These are phyloP conservation scores for Trichomycterus rosablanca DNA, from an alignment of 2,113 vertebrate genomes.

Conservation along the genomic window DNA sequence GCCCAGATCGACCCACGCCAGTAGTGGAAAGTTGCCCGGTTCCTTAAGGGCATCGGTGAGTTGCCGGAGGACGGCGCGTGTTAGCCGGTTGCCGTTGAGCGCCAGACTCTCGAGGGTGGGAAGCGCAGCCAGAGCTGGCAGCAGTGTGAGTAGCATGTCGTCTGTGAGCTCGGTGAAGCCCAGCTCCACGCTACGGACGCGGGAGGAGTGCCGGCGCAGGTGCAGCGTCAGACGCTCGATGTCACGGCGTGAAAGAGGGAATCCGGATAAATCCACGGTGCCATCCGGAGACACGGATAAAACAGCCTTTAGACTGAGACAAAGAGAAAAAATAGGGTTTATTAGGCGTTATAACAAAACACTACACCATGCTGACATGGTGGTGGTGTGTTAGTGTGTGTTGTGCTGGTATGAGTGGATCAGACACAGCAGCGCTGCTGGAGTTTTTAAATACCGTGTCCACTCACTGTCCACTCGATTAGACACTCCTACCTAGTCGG, in stretches of 20 bases:
- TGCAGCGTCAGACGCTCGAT: slow-evolving; percentile 79
- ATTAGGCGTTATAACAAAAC: too few relatives aligned
- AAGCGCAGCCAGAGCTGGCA: slow-evolving; percentile 77
- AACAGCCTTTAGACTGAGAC: slow-evolving; percentile 78
- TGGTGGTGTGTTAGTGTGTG: too few relatives aligned
- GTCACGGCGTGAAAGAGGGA: slow-evolving; percentile 74
- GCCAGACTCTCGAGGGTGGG: slow-evolving; percentile 85
- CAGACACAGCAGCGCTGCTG: too few relatives aligned
- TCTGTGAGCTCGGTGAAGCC: slow-evolving; percentile 94
- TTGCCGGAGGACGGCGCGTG: slow-evolving; percentile 81
- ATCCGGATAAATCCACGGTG: slow-evolving; percentile 85
- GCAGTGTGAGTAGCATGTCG: slow-evolving; percentile 81
- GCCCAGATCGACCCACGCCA: slow-evolving; percentile 95
- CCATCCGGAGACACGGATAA: slow-evolving; percentile 74
- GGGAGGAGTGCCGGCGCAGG: slow-evolving; percentile 76
- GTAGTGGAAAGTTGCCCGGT: slow-evolving; percentile 80
- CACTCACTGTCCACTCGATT: too few relatives aligned
- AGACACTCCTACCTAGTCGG: too few relatives aligned
- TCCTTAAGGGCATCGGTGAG: slow-evolving; percentile 90
- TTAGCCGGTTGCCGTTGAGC: slow-evolving; percentile 91
- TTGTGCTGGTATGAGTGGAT: too few relatives aligned
- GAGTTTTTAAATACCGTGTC: too few relatives aligned
- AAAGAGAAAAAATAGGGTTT: neutral
- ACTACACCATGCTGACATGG: too few relatives aligned
- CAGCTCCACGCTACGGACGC: slow-evolving; percentile 81